phyloP scores from a whole-genome alignment of 2,888 invertebrate genomes.

The Cepaea hortensis region DNA sequence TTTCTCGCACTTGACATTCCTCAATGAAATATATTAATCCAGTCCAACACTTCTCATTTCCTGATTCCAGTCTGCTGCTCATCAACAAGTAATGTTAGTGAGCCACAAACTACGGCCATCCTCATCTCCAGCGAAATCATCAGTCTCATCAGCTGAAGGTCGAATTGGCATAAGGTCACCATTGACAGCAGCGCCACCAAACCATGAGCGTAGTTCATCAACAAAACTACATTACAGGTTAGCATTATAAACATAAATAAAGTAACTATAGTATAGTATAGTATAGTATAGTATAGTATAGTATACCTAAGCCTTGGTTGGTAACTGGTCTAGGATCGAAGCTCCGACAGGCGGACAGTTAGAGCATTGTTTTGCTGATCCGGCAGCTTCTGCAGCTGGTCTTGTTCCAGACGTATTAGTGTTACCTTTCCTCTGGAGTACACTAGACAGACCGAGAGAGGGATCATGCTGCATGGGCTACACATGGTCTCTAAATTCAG shows the following conservation, averaged over 20 bases:
- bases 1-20: no score
- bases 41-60: neutral
- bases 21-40: no score
- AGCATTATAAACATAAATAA: neutral
- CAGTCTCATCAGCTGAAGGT: conserved; percentile 13
- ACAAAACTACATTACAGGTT: conserved; percentile 4
- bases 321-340: no score
- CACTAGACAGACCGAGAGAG: no score
- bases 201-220: neutral
- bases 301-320: no score
- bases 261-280: neutral
- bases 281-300: neutral
- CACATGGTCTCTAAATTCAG: no score
- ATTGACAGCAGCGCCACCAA: conserved; percentile 23
- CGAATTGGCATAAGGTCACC: neutral
- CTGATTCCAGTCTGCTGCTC: neutral
- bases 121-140: conserved; percentile 23
- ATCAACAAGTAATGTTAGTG: neutral
- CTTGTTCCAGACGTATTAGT: no score
- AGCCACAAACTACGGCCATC: conserved; percentile 4
- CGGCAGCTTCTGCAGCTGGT: no score
- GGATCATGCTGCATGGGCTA: no score
- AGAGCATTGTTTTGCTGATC: no score
- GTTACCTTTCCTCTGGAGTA: no score
- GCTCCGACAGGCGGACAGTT: no score